A percentile compares a stretch with the other conserved stretches of the same genome.
These are phyloP conservation scores for Macrosoma leucophasiata DNA, from an alignment of 2,888 invertebrate species.

Conservation along the genomic window DNA sequence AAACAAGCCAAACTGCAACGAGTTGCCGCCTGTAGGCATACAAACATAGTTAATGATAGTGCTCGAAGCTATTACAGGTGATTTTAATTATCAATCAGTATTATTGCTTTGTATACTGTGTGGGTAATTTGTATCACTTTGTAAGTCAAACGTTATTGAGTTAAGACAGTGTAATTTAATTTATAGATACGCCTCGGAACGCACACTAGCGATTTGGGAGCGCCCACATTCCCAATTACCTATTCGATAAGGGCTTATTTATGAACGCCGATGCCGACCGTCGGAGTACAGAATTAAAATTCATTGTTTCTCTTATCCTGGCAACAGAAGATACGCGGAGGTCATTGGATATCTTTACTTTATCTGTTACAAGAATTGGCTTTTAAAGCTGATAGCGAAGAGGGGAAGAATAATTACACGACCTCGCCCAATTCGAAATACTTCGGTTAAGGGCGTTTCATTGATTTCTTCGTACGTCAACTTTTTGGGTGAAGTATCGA, in stretches of 20 bases:
- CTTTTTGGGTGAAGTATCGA: constrained; percentile 35
- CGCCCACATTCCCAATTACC: constrained; percentile 70
- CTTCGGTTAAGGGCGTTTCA: constrained; percentile 22
- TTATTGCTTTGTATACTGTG: constrained; percentile 15
- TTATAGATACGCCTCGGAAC: constrained; percentile 44
- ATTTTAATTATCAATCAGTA: constrained; percentile 12
- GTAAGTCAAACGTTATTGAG: constrained; percentile 36
- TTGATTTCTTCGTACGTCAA: constrained; percentile 4
- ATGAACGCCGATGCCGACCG: constrained; percentile 46
- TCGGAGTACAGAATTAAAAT: constrained; percentile 62
- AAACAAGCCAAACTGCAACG: constrained; percentile 10
- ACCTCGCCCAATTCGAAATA: constrained; percentile 50
- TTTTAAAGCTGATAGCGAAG: constrained; percentile 59
- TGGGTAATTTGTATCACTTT: constrained; percentile 40
- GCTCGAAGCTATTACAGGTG: constrained; percentile 4
- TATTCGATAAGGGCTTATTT: constrained; percentile 70
- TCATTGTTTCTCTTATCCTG: constrained; percentile 73
- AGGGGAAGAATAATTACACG: constrained; percentile 53
- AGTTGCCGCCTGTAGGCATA: constrained; percentile 11
- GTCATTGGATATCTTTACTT: constrained; percentile 64
- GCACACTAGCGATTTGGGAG: constrained; percentile 39
- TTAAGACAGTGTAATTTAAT: constrained; percentile 48
- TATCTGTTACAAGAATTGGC: constrained; percentile 72
- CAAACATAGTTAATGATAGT: constrained; percentile 3
- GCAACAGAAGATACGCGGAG: constrained; percentile 56